A percentile compares a stretch with the other conserved stretches of the same genome.
These are phyloP conservation scores for Babylonia areolata DNA, from an alignment of 1,140 invertebrate species.

Conservation along the genomic window DNA sequence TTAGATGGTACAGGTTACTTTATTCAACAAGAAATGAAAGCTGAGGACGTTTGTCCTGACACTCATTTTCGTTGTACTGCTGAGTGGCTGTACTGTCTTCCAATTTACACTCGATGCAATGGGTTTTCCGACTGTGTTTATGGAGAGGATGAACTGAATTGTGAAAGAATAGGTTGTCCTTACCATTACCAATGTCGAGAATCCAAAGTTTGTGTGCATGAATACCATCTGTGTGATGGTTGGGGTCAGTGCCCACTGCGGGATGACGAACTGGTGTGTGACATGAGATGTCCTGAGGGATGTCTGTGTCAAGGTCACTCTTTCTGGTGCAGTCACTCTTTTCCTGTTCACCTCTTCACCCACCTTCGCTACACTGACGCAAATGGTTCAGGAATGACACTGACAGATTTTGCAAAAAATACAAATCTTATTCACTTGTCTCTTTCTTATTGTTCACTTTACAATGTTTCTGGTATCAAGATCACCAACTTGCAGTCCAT, in stretches of 20 bases:
- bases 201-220: constrained; percentile 19
- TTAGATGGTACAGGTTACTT: not conserved
- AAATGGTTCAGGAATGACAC: not conserved
- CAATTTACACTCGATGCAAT: constrained; percentile 39
- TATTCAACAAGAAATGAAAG: not conserved
- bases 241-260: not conserved
- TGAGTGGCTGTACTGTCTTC: constrained; percentile 24
- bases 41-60: not conserved
- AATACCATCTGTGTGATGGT: not conserved
- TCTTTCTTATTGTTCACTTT: not conserved
- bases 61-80: not conserved
- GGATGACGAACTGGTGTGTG: constrained; percentile 6
- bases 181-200: constrained; percentile 22
- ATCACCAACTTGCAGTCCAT: not conserved
- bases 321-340: not conserved
- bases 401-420: not conserved
- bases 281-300: constrained; percentile 15
- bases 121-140: constrained; percentile 4
- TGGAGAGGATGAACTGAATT: constrained; percentile 27
- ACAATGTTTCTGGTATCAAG: not conserved
- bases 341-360: not conserved
- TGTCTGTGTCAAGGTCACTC: constrained; percentile 20
- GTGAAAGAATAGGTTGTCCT: not conserved
- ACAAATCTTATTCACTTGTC: constrained; percentile 10
- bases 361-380: constrained; percentile 8